Conservation (phyloP, 1,140 invertebrate genomes). For the Ostrea denselamellosa region DNA sequence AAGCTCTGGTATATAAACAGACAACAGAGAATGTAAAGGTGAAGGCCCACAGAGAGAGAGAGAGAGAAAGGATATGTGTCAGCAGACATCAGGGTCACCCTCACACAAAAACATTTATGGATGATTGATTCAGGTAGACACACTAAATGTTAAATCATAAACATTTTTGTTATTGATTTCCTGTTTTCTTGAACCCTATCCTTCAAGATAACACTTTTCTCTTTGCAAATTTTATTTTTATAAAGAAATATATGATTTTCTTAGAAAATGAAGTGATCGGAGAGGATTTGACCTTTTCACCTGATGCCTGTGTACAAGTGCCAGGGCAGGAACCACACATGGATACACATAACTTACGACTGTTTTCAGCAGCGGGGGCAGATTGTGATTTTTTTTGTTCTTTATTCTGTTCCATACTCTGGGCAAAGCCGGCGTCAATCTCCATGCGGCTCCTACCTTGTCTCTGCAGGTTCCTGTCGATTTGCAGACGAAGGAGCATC, state of each 20-base stretch:
- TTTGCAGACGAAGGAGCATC: slow-evolving; percentile 73
- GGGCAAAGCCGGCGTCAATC: slow-evolving; percentile 41
- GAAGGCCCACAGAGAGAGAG: background rate
- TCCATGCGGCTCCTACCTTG: slow-evolving; percentile 63
- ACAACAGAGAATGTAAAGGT: slow-evolving; percentile 20
- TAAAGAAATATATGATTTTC: background rate
- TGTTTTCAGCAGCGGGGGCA: slow-evolving; percentile 18
- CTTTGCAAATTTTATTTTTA: background rate
- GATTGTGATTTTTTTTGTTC: slow-evolving; percentile 33
- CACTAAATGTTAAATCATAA: background rate
- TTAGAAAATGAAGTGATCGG: background rate
- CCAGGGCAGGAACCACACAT: slow-evolving; percentile 4
- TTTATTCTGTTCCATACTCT: background rate
- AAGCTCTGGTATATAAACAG: slow-evolving; percentile 18
- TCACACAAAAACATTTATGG: background rate
- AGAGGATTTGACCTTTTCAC: background rate
- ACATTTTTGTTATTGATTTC: background rate
- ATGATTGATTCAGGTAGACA: background rate
- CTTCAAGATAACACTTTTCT: background rate
- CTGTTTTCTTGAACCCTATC: background rate
- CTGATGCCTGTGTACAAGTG: slow-evolving; percentile 33
- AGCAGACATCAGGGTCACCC: slow-evolving; percentile 15
- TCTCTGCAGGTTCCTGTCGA: slow-evolving; percentile 69
- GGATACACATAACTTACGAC: slow-evolving; percentile 37
- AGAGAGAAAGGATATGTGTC: no score